These are phyloP conservation scores for Acropora yongei DNA, from an alignment of 64 coral and sea anemone genomes.

Conservation along the genomic window DNA sequence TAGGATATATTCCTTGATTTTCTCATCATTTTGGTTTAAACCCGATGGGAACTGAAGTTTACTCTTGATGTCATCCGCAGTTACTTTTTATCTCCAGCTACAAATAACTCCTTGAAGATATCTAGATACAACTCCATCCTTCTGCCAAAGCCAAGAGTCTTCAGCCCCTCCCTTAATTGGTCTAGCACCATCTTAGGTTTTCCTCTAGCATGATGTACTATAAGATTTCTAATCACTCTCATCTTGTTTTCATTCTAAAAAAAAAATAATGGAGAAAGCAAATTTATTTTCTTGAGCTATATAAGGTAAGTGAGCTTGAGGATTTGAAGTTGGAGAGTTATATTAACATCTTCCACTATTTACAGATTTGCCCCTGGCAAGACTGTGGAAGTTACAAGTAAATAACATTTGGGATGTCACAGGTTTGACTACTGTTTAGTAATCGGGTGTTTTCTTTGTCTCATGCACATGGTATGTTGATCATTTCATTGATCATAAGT, in stretches of 20 bases:
- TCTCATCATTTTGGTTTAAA: constrained; percentile 33
- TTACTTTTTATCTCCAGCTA: constrained; percentile 35
- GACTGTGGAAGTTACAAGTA: background rate
- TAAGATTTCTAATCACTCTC: constrained; percentile 23
- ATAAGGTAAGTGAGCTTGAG: background rate
- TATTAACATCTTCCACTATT: background rate
- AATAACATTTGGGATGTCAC: background rate
- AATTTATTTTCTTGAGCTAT: background rate
- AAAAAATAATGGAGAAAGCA: background rate
- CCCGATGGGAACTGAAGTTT: constrained; percentile 30
- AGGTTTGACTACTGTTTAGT: background rate
- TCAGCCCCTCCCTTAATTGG: constrained; percentile 44
- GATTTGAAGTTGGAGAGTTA: background rate
- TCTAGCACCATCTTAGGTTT: background rate
- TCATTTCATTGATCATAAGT: background rate
- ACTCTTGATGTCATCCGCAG: constrained; percentile 11
- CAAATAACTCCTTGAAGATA: constrained; percentile 54
- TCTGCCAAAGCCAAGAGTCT: constrained; percentile 44
- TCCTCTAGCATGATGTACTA: background rate
- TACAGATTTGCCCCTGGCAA: background rate
- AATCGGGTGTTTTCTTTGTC: background rate
- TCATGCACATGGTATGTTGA: background rate
- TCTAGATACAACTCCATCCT: constrained; percentile 52
- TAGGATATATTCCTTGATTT: constrained; percentile 26
- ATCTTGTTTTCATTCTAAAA: constrained; percentile 56